These are phyloP conservation scores for Tenthredo distinguenda DNA, from an alignment of 2,888 invertebrate species.

Conservation along the genomic window DNA sequence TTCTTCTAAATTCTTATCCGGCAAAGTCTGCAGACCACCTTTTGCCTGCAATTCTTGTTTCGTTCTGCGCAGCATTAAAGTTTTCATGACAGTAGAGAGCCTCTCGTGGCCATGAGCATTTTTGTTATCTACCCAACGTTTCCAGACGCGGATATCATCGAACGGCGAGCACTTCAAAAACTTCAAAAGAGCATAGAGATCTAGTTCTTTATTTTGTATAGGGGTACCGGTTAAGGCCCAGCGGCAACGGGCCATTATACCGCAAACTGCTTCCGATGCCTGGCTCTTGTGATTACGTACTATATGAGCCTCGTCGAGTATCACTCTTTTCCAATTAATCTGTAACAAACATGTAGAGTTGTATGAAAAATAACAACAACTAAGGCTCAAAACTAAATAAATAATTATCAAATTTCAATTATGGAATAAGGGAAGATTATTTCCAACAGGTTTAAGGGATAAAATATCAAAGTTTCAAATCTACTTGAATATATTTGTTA, in stretches of 20 bases:
- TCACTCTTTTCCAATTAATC: slow-evolving; percentile 91
- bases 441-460: background rate
- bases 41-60: slow-evolving; percentile 87
- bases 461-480: background rate
- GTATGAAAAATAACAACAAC: background rate
- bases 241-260: slow-evolving; percentile 81
- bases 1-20: slow-evolving; percentile 81
- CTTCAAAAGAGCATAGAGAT: slow-evolving; percentile 89
- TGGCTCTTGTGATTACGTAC: slow-evolving; percentile 93
- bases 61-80: slow-evolving; percentile 92
- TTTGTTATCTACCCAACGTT: slow-evolving; percentile 94
- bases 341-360: slow-evolving; percentile 62
- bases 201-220: slow-evolving; percentile 95
- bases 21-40: slow-evolving; percentile 83
- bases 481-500: slow-evolving; percentile 25
- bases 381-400: too few relatives aligned
- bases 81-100: slow-evolving; percentile 91
- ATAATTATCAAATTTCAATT: too few relatives aligned
- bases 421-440: too few relatives aligned
- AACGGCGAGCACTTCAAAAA: slow-evolving; percentile 94
- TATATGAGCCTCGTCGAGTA: slow-evolving; percentile 96
- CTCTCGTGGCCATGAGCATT: slow-evolving; percentile 88
- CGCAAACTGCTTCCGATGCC: slow-evolving; percentile 86
- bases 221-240: slow-evolving; percentile 97
- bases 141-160: slow-evolving; percentile 94